Base-by-base conservation (phyloP, 1,140 invertebrate species). In the Drosophila albomicans region DNA sequence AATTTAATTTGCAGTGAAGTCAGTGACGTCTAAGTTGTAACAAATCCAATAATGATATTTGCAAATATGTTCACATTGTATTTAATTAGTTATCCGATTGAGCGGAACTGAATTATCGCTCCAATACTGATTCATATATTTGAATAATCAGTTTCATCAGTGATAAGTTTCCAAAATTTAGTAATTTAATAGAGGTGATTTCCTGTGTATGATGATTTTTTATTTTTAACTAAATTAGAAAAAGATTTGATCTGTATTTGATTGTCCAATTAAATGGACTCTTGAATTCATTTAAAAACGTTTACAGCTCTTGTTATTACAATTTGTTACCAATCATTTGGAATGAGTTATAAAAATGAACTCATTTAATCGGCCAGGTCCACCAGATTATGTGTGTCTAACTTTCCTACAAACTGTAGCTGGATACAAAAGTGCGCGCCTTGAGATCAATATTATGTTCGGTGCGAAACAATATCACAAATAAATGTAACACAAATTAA, bases 341-440 rank as follows among this genome's bases (percentile, higher is more conserved):
- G 98, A 99, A 91, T 96, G 97, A 93, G 96, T 96, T 15, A 95
- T 99, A 28, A 93, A 97, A 49, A 98, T 99, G 91, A 96, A 95
- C n/a, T 94, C 94, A 16, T 16, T 16, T 16, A 16, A 16, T 85
- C 94, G 96, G 82, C 96, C 97, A 94, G 91, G 20, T 56, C 11
- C 1, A 45, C 5, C 6, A 11, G 11, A 5, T 20, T 2, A n/a
- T 16, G 15, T 16, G 8, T 7, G 0, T 52, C 35, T 13, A 49
- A 20, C 51, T 41, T 13, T 1, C 3, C 6, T 46, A 45, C n/a
- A 45, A 58, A 56, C 79, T 91, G 38, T 91, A 96, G 94, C 95
- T 99, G 87, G 99, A 99, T 92, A 98, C 98, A 91, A 98, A 99
- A 94, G 95, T 99, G 3, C 94, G 99, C 78, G 95, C 96, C 1